These are phyloP conservation scores for Leptogaster cylindrica DNA, from an alignment of 2,888 invertebrate species.

Conservation along the genomic window DNA sequence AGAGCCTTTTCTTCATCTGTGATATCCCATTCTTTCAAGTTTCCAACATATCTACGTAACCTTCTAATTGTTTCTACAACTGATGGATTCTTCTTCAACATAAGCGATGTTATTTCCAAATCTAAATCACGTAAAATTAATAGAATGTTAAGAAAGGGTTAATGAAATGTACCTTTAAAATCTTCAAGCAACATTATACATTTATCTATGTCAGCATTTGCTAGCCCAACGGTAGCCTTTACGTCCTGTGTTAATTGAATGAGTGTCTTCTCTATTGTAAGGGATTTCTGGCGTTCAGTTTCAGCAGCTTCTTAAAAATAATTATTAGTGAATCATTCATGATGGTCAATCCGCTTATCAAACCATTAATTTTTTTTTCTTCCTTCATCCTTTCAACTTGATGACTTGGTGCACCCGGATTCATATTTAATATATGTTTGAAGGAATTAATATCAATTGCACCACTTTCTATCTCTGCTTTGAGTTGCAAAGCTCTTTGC, in stretches of 20 bases:
- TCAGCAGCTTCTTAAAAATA: constrained; percentile 12
- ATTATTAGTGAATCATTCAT: not conserved
- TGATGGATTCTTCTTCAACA: constrained; percentile 82
- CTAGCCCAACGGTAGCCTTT: constrained; percentile 68
- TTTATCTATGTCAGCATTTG: constrained; percentile 72
- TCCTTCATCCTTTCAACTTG: constrained; percentile 65
- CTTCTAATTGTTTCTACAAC: constrained; percentile 79
- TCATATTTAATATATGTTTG: constrained; percentile 67
- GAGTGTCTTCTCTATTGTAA: constrained; percentile 66
- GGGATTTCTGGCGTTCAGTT: constrained; percentile 20
- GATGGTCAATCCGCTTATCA: constrained; percentile 42
- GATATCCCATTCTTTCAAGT: constrained; percentile 76
- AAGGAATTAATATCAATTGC: constrained; percentile 68
- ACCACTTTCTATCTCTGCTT: constrained; percentile 68
- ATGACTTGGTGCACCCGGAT: constrained; percentile 68
- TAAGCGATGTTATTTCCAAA: constrained; percentile 67
- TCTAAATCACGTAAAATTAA: constrained; percentile 46
- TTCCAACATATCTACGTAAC: constrained; percentile 79
- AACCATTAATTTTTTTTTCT: constrained; percentile 65
- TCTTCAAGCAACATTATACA: constrained; percentile 75
- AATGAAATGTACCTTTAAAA: constrained; percentile 59
- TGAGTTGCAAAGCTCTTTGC: constrained; percentile 68
- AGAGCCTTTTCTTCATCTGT: constrained; percentile 66
- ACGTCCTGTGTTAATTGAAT: constrained; percentile 72
- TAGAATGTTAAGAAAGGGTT: not conserved